These are phyloP conservation scores for Psococerastis gibbosa DNA, from an alignment of 2,888 invertebrate genomes.

Conservation along the genomic window DNA sequence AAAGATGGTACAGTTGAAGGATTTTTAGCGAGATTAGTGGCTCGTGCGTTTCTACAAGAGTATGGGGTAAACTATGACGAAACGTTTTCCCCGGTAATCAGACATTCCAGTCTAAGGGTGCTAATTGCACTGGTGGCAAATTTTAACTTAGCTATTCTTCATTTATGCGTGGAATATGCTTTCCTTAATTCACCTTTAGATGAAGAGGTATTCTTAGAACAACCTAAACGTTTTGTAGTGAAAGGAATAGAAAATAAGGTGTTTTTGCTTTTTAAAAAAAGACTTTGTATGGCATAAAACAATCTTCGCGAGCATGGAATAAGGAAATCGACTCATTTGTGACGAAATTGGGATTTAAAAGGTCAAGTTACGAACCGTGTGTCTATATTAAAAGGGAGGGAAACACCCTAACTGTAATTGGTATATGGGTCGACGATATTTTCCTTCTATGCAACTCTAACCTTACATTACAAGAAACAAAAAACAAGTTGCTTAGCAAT, in stretches of 20 bases:
- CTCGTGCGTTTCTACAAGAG: constrained; percentile 19
- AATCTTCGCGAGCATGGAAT: constrained; percentile 16
- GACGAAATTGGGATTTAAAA: constrained; percentile 13
- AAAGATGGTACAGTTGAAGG: constrained; percentile 15
- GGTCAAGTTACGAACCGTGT: constrained; percentile 16
- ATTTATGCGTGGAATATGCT: constrained; percentile 20
- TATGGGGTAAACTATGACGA: constrained; percentile 19
- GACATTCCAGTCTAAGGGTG: constrained; percentile 17
- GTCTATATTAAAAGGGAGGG: constrained; percentile 13
- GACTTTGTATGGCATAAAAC: constrained; percentile 17
- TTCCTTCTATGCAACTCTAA: constrained; percentile 14
- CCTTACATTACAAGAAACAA: constrained; percentile 8
- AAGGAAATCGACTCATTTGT: constrained; percentile 14
- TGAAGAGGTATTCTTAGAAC: constrained; percentile 19
- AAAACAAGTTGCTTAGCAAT: constrained; percentile 7
- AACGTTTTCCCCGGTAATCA: constrained; percentile 19
- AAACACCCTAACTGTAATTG: too few relatives aligned
- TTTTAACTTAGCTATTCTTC: constrained; percentile 18
- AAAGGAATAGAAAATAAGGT: constrained; percentile 13
- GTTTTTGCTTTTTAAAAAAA: too few relatives aligned
- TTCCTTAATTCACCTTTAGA: constrained; percentile 19
- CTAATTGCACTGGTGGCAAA: constrained; percentile 18
- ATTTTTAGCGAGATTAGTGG: constrained; percentile 18
- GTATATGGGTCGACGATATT: constrained; percentile 17
- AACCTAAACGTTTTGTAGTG: constrained; percentile 14